Percentiles rank a stretch among this genome's conserved stretches.
Evolutionary conservation across 2,888 invertebrate genomes (phyloP).

Genomic region (Scaptomyza caliginosa): DNA sequence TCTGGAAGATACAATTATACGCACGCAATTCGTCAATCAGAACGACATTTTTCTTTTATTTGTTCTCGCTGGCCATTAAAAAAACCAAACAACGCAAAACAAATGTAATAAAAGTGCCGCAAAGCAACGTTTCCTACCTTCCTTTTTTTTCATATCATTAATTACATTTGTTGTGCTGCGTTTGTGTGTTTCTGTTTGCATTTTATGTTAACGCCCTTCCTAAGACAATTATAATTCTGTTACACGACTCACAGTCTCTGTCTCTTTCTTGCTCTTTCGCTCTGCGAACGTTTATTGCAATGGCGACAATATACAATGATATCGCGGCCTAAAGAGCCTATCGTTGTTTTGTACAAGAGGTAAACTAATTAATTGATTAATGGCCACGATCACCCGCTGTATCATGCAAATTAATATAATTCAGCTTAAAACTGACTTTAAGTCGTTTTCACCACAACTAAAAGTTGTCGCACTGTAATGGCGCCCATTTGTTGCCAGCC

Average conservation of each 20-base stretch:
- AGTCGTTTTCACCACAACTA: slow-evolving; percentile 83
- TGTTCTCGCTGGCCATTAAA: slow-evolving; percentile 71
- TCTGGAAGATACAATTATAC: slow-evolving; percentile 82
- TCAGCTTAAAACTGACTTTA: slow-evolving; percentile 81
- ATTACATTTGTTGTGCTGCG: slow-evolving; percentile 59
- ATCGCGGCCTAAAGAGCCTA: slow-evolving; percentile 7
- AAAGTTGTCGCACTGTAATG: slow-evolving; percentile 82
- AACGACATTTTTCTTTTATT: slow-evolving; percentile 82
- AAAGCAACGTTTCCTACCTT: slow-evolving; percentile 68
- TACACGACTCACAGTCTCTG: slow-evolving; percentile 35
- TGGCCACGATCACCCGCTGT: slow-evolving; percentile 76
- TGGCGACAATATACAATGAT: slow-evolving; percentile 35
- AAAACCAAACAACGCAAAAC: slow-evolving; percentile 32
- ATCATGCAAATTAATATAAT: slow-evolving; percentile 82
- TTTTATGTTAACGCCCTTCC: slow-evolving; percentile 60
- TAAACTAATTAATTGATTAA: slow-evolving; percentile 82
- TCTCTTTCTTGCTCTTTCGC: slow-evolving; percentile 6
- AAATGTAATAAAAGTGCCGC: slow-evolving; percentile 77
- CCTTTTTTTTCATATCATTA: slow-evolving; percentile 54
- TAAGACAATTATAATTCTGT: slow-evolving; percentile 71
- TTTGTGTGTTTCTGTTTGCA: slow-evolving; percentile 62
- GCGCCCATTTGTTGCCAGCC: slow-evolving; percentile 73
- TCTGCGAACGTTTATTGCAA: slow-evolving; percentile 13
- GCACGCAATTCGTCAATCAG: slow-evolving; percentile 84
- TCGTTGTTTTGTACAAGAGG: slow-evolving; percentile 45